Evolutionary conservation across 2,888 invertebrate species (phyloP), one percentile per base, ranked within the genome.

Genomic region (Mamestra brassicae): DNA sequence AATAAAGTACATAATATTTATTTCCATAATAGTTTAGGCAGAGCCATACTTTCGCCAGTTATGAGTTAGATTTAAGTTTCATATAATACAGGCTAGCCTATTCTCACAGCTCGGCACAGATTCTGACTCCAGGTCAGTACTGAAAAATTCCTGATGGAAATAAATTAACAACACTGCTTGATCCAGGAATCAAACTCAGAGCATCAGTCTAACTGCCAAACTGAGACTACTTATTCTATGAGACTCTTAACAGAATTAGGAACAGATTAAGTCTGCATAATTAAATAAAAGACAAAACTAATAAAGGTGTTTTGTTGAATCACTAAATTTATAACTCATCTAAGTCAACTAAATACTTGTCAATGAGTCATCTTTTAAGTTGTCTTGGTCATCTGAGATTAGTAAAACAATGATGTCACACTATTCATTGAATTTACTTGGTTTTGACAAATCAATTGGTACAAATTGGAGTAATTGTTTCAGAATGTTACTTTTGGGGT

Each of bases 321-420:
- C 64, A 47, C n/a, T 71, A 36, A 62, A 55, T 74, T 4, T 17
- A 65, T 61, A 62, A 69, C 42, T 66, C 61, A 76, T 69, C 42
- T 5, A 36, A 70, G 52, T 58, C 55, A 77, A 68, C 60, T 61
- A 11, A n/a, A 57, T 42, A 55, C 11, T 52, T 52, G 34, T 13
- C 15, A 34, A 74, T 71, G 78, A 77, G 52, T 71, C 78, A 82
- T 77, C 0, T 45, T 52, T 10, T 13, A 61, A 57, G 38, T 38
- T 57, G 52, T 81, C 8, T 75, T 75, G 15, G 11, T 67, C 38
- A 67, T 63, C 38, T 81, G 17, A 38, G 38, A 54, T 78, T 50
- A 26, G 17, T 47, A 57, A 71, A 79, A 11, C 10, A 70, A 61
- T 74, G 58, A 68, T 74, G 61, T 52, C 17, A 69, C 52, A 36